Evolutionary conservation across 2,888 invertebrate species (phyloP), one percentile per base, ranked within the genome.

Genomic region (Cepaea hortensis): DNA sequence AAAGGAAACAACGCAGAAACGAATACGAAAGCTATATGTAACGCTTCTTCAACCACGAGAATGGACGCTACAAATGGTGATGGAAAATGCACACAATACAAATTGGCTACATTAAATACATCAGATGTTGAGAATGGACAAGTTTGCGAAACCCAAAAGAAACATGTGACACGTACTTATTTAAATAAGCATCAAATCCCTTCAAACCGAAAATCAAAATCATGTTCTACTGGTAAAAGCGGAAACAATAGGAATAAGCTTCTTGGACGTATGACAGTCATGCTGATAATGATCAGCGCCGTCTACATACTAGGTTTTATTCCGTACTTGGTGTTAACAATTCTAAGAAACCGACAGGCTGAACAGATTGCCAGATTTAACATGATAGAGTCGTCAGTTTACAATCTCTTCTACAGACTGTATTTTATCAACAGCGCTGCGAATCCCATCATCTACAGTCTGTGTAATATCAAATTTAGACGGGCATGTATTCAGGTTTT

Each of bases 371-470:
- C 35, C 6, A 18, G n/a, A 1, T 18, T 86, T 70, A 72, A 35
- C 20, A 68, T 61, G 3, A 55, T 18, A 48, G 55, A 70, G 48
- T 50, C 81, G 23, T 73, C 85, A n/a, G 11, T 81, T 35, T 85
- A 87, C 80, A 79, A 88, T 7, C 75, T 88, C 23, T 88, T 88
- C 20, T 62, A 84, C 7, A 48, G 88, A 55, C 84, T 80, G 6
- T 88, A 88, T 55, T 84, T 85, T 18, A 7, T 88, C 46, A 88
- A 87, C 81, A 80, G 77, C 2, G 87, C 77, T 0, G 87, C 82
- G 20, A 88, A 88, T 84, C 87, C 88, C 3, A 70, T 88, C 50
- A 77, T 87, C 6, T 88, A 88, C 73, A 85, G 85, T 35, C 73
- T 85, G 18, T 77, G 81, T 61, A 85, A 84, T n/a, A 70, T 18